Conservation (phyloP, 2,113 vertebrate species). For the Pholis gunnellus region DNA sequence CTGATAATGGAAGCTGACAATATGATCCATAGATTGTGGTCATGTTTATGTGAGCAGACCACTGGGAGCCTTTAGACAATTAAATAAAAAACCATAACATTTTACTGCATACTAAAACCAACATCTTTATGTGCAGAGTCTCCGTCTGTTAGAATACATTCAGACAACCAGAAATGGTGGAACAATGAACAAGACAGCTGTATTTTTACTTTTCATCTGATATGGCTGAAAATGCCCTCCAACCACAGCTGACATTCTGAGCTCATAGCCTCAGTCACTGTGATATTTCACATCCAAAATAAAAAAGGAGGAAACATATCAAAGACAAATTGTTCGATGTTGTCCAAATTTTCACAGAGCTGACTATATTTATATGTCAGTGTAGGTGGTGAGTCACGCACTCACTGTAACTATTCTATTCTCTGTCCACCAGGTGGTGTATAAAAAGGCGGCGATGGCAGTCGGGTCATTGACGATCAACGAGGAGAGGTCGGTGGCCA, state of each 20-base stretch:
- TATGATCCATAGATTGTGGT: slow-evolving; percentile 31
- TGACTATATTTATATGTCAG: slow-evolving; percentile 31
- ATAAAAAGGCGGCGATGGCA: slow-evolving; percentile 95
- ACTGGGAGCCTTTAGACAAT: slow-evolving; percentile 13
- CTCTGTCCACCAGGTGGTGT: slow-evolving; percentile 88
- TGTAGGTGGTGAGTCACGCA: background rate
- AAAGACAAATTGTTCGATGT: slow-evolving; percentile 13
- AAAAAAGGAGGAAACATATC: slow-evolving; percentile 17
- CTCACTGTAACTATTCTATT: background rate
- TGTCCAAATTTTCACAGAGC: slow-evolving; percentile 53
- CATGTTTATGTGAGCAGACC: background rate
- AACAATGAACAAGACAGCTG: slow-evolving; percentile 55
- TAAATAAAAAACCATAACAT: background rate
- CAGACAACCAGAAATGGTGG: slow-evolving; percentile 25
- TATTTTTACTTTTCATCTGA: slow-evolving; percentile 49
- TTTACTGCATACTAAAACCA: slow-evolving; percentile 21
- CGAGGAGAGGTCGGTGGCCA: slow-evolving; percentile 94
- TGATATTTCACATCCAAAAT: slow-evolving; percentile 52
- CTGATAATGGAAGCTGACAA: slow-evolving; percentile 21
- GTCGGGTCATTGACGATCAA: slow-evolving; percentile 98
- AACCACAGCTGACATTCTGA: slow-evolving; percentile 60
- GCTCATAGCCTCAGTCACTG: slow-evolving; percentile 33
- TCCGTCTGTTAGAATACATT: slow-evolving; percentile 46
- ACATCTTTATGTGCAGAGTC: slow-evolving; percentile 30
- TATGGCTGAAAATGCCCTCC: slow-evolving; percentile 56